These are phyloP conservation scores for Sphenodon punctatus DNA, from an alignment of 2,797 vertebrate genomes.

Conservation along the genomic window DNA sequence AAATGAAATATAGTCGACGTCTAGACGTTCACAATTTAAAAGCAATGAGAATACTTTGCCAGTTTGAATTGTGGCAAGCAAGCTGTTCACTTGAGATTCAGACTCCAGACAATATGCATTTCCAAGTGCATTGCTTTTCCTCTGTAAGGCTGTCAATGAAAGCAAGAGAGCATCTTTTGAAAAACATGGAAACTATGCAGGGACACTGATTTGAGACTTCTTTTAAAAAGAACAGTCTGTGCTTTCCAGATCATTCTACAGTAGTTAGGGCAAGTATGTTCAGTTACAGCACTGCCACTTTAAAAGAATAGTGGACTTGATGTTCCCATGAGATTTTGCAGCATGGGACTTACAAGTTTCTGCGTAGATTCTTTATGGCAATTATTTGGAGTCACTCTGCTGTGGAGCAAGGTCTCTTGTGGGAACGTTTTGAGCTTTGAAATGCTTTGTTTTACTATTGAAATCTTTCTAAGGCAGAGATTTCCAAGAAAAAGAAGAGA, in stretches of 20 bases:
- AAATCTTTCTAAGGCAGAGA: background rate
- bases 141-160: background rate
- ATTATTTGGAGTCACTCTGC: rapidly evolving
- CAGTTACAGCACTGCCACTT: background rate
- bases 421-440: background rate
- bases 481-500: background rate
- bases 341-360: background rate
- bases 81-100: background rate
- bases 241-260: background rate
- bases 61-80: background rate
- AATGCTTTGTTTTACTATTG: background rate
- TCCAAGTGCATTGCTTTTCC: background rate
- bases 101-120: background rate
- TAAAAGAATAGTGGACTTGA: background rate
- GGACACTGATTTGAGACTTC: background rate
- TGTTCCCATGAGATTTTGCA: background rate
- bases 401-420: background rate
- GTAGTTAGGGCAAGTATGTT: background rate
- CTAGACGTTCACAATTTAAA: background rate
- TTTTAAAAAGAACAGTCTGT: background rate
- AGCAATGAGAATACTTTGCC: background rate
- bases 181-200: background rate
- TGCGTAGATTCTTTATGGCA: background rate
- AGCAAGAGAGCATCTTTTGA: background rate
- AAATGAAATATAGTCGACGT: background rate